Percentiles rank a stretch among this genome's conserved stretches.
These are phyloP conservation scores for Tetragnatha versicolor DNA, from an alignment of 1,140 invertebrate species.

Conservation along the genomic window DNA sequence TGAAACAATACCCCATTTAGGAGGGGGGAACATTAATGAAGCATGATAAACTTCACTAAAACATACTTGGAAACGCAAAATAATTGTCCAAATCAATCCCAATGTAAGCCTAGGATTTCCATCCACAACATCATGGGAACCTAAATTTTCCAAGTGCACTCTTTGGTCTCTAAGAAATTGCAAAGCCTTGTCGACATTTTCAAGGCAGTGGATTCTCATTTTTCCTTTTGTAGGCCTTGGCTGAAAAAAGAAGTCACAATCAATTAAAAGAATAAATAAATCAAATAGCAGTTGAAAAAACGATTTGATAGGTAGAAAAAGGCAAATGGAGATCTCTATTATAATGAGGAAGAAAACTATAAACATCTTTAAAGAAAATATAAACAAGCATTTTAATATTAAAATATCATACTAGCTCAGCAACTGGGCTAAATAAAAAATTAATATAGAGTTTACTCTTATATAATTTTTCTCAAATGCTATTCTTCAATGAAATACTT, in stretches of 20 bases:
- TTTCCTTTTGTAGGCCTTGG: slow-evolving; percentile 98
- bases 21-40: neutral
- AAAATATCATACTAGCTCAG: too few species aligned
- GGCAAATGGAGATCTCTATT: neutral
- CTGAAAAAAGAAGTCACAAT: slow-evolving; percentile 8
- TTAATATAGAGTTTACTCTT: too few species aligned
- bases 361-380: neutral
- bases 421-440: too few species aligned
- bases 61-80: slow-evolving; percentile 80
- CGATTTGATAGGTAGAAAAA: neutral
- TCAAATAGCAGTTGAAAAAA: too few species aligned
- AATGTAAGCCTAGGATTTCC: slow-evolving; percentile 94
- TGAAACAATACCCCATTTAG: neutral
- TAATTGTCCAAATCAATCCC: slow-evolving; percentile 99
- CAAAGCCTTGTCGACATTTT: slow-evolving; percentile 98
- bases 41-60: neutral
- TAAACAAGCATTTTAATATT: neutral
- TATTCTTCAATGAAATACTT: too few species aligned
- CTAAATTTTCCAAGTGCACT: slow-evolving; percentile 99
- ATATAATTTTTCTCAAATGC: too few species aligned
- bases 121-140: slow-evolving; percentile 98
- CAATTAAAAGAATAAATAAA: too few species aligned
- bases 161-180: slow-evolving; percentile 96
- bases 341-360: neutral
- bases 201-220: slow-evolving; percentile 99